Conservation (phyloP, 2,888 invertebrate genomes). For the Augiades crinisus region DNA sequence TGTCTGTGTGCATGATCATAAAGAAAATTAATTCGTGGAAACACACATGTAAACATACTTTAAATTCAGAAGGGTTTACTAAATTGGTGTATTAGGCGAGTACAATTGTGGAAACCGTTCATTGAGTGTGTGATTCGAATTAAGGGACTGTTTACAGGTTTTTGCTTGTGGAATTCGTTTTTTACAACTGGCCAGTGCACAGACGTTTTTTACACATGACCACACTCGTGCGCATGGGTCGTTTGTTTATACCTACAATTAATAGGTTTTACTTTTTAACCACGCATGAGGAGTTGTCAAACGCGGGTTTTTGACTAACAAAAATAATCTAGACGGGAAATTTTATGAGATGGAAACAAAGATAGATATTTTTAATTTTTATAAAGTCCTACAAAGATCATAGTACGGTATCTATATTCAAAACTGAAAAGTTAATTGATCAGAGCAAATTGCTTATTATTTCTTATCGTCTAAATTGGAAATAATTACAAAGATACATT, state of each 20-base stretch:
- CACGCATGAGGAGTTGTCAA: constrained; percentile 25
- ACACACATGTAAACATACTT: constrained; percentile 62
- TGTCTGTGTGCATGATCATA: constrained; percentile 58
- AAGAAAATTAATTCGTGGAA: constrained; percentile 54
- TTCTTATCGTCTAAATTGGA: constrained; percentile 35
- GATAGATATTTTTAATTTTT: no score
- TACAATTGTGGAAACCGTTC: constrained; percentile 69
- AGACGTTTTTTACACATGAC: constrained; percentile 69
- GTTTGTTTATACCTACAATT: constrained; percentile 39
- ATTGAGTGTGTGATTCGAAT: constrained; percentile 76
- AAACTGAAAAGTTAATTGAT: constrained; percentile 9
- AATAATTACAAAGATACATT: constrained; percentile 47
- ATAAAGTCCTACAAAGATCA: no score
- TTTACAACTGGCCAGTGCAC: constrained; percentile 53
- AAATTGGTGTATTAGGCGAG: constrained; percentile 62
- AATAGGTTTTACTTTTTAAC: constrained; percentile 28
- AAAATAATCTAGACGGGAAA: not conserved
- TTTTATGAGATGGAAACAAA: not conserved
- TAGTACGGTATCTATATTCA: not conserved
- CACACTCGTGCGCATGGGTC: constrained; percentile 49
- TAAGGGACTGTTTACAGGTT: constrained; percentile 72
- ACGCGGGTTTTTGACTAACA: constrained; percentile 19
- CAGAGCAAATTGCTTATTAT: constrained; percentile 33
- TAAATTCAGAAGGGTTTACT: constrained; percentile 61
- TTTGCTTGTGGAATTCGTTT: constrained; percentile 44